These are phyloP conservation scores for Amphipyra tragopoginis DNA, from an alignment of 2,888 invertebrate genomes.

Conservation along the genomic window DNA sequence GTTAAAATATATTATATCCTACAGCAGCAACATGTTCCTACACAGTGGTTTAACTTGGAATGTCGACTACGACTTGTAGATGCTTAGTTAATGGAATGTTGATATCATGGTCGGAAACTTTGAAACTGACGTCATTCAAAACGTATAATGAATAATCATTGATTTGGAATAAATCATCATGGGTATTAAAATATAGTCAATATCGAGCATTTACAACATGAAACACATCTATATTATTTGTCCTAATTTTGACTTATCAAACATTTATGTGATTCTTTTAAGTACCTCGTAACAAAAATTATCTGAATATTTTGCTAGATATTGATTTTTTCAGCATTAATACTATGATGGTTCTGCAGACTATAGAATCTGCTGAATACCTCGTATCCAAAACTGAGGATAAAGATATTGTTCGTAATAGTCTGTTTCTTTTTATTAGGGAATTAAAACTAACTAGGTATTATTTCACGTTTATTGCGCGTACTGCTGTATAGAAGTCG, in stretches of 20 bases:
- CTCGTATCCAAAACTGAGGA: slow-evolving; percentile 11
- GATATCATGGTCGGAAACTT: background rate
- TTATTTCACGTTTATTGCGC: slow-evolving; percentile 56
- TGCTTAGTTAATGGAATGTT: slow-evolving; percentile 11
- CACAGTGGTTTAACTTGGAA: slow-evolving; percentile 35
- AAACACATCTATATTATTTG: too few species aligned
- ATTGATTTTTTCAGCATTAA: background rate
- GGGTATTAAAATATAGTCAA: too few species aligned
- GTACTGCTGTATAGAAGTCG: slow-evolving; percentile 39
- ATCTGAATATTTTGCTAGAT: background rate
- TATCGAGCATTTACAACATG: too few species aligned
- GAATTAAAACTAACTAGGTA: slow-evolving; percentile 52
- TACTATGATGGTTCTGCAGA: background rate
- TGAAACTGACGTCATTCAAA: background rate
- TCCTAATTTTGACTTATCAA: too few species aligned
- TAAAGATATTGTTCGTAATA: slow-evolving; percentile 35
- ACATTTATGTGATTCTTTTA: too few species aligned
- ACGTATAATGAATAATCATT: too few species aligned
- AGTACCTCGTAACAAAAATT: too few species aligned
- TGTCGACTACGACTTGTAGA: slow-evolving; percentile 21
- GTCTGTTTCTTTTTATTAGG: slow-evolving; percentile 48
- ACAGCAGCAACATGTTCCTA: slow-evolving; percentile 26
- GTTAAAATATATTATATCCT: slow-evolving; percentile 58
- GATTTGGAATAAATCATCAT: too few species aligned
- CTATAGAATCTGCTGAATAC: background rate